phyloP scores from a whole-genome alignment of 2,888 invertebrate genomes.

The Macaria notata region DNA sequence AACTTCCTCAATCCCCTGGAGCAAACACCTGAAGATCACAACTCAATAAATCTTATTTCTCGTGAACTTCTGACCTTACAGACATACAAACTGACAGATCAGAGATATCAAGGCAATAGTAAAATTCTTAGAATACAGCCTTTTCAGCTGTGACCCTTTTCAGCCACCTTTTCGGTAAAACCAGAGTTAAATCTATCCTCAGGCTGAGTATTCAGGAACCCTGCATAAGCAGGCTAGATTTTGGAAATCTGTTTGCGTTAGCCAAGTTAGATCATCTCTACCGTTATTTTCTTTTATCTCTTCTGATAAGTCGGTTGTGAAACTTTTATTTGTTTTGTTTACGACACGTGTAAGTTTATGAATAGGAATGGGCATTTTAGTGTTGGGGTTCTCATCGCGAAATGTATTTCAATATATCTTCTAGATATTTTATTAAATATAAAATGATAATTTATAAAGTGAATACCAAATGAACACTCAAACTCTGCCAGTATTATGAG shows the following conservation, averaged over 20 bases:
- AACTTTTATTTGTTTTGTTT: no score
- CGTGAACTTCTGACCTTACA: background rate
- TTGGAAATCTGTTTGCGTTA: constrained; percentile 16
- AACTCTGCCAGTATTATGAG: no score
- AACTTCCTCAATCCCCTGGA: no score
- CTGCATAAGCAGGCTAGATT: constrained; percentile 18
- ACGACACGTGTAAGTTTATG: no score
- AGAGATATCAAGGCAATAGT: constrained; percentile 19
- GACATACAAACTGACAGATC: constrained; percentile 14
- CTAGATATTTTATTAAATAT: no score
- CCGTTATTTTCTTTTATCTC: constrained; percentile 1
- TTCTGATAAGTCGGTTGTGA: background rate
- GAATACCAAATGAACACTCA: no score
- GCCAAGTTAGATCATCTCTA: constrained; percentile 7
- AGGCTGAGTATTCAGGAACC: constrained; percentile 22
- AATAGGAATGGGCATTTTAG: no score
- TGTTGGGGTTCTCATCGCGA: no score
- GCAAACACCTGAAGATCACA: no score
- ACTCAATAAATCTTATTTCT: background rate
- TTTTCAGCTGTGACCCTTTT: constrained; percentile 31
- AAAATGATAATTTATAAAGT: no score
- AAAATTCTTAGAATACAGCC: constrained; percentile 34
- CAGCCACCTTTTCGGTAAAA: constrained; percentile 8
- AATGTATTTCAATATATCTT: no score
- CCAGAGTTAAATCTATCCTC: constrained; percentile 23